Percentiles rank a stretch among this genome's conserved stretches.
phyloP scores from a whole-genome alignment of 2,888 invertebrate genomes.

The Noctua fimbriata region DNA sequence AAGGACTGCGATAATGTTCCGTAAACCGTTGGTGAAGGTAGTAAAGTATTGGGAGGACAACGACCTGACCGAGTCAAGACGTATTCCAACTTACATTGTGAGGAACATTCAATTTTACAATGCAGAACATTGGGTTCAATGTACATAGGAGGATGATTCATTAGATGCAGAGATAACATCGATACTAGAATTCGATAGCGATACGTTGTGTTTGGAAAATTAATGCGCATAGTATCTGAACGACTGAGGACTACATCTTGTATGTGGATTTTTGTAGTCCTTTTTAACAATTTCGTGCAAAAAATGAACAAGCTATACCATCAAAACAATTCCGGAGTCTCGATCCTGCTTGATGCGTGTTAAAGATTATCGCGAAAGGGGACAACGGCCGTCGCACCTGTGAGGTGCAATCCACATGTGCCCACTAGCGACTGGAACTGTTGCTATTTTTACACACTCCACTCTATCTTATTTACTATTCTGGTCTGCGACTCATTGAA shows the following conservation, averaged over 20 bases:
- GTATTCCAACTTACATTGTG: slow-evolving; percentile 83
- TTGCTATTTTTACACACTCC: slow-evolving; percentile 88
- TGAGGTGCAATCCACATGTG: slow-evolving; percentile 86
- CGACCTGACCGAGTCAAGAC: slow-evolving; percentile 87
- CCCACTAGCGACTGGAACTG: slow-evolving; percentile 86
- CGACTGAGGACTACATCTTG: slow-evolving; percentile 22
- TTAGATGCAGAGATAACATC: slow-evolving; percentile 81
- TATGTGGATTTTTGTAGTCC: background rate
- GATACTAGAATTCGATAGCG: slow-evolving; percentile 70
- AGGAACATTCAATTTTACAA: slow-evolving; percentile 85
- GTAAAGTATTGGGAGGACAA: slow-evolving; percentile 86
- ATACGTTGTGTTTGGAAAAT: slow-evolving; percentile 63
- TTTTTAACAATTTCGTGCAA: background rate
- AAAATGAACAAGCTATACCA: background rate
- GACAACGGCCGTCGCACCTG: slow-evolving; percentile 88
- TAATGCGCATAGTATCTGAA: slow-evolving; percentile 28
- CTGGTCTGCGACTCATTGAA: slow-evolving; percentile 90
- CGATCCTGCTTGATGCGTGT: slow-evolving; percentile 13
- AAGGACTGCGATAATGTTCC: slow-evolving; percentile 86
- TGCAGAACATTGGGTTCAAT: slow-evolving; percentile 82
- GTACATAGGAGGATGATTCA: slow-evolving; percentile 81
- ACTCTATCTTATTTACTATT: slow-evolving; percentile 90
- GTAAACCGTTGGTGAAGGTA: slow-evolving; percentile 87
- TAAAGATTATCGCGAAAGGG: slow-evolving; percentile 72
- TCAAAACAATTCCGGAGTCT: slow-evolving; percentile 22